These are phyloP conservation scores for Hippocampus comes DNA, from an alignment of 2,113 vertebrate species.

Conservation along the genomic window DNA sequence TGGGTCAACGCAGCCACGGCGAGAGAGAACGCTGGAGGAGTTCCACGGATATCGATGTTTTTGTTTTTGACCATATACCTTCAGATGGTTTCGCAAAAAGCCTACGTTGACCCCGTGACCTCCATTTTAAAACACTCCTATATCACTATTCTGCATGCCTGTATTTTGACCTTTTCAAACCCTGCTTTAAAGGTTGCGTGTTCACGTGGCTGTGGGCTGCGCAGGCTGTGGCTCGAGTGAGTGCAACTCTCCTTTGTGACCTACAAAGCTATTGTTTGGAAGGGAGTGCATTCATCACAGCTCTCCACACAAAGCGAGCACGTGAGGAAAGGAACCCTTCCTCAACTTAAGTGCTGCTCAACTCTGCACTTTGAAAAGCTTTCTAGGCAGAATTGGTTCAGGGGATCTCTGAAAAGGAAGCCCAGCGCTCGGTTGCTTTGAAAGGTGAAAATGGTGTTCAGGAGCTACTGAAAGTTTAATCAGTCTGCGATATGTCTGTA, in stretches of 20 bases:
- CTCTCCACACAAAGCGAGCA: conserved; percentile 51
- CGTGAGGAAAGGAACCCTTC: conserved; percentile 49
- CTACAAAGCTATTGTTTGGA: conserved; percentile 76
- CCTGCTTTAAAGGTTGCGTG: conserved; percentile 72
- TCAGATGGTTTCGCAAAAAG: conserved; percentile 44
- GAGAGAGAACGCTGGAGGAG: conserved; percentile 7
- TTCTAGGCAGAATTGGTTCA: conserved; percentile 50
- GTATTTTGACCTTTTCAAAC: conserved; percentile 73
- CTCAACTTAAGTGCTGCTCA: conserved; percentile 56
- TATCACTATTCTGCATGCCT: conserved; percentile 70
- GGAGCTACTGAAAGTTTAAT: conserved; percentile 61
- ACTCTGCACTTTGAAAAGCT: conserved; percentile 56
- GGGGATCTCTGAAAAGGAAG: conserved; percentile 49
- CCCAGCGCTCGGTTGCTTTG: conserved; percentile 41
- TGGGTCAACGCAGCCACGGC: conserved; percentile 54
- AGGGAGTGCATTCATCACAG: conserved; percentile 68
- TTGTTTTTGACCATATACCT: not conserved
- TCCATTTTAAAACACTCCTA: conserved; percentile 34
- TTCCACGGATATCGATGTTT: conserved; percentile 15
- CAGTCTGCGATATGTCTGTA: conserved; percentile 48
- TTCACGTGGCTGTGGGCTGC: conserved; percentile 53
- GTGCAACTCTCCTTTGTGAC: conserved; percentile 60
- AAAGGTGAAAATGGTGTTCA: conserved; percentile 55
- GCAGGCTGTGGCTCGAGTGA: conserved; percentile 47
- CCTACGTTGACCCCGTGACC: conserved; percentile 60